Conservation (phyloP, 2,888 invertebrate species). For the Phasia obesa region DNA sequence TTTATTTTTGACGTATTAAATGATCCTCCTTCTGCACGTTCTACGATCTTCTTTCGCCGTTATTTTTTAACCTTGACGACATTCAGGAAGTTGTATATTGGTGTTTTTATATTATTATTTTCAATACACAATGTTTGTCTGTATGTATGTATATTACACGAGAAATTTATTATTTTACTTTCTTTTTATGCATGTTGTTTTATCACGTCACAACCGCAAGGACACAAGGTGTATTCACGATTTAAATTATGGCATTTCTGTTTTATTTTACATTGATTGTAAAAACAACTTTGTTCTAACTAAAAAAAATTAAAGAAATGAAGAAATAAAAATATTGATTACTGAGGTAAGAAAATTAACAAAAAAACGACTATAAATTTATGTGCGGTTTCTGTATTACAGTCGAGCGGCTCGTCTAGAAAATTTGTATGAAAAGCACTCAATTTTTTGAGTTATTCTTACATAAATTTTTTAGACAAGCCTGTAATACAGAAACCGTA, state of each 20-base stretch:
- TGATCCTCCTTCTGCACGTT: constrained; percentile 53
- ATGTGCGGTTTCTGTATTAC: too few species aligned
- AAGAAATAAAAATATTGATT: too few species aligned
- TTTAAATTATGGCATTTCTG: constrained; percentile 41
- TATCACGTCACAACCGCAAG: constrained; percentile 21
- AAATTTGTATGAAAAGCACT: too few species aligned
- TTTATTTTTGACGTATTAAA: constrained; percentile 30
- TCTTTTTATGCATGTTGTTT: background rate
- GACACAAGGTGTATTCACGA: constrained; percentile 58
- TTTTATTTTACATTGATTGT: too few species aligned
- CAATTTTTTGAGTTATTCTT: too few species aligned
- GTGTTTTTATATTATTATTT: constrained; percentile 13
- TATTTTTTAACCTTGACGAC: constrained; percentile 1
- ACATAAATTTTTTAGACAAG: too few species aligned
- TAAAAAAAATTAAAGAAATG: too few species aligned
- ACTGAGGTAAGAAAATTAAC: too few species aligned
- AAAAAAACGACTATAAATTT: too few species aligned
- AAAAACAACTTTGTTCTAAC: too few species aligned
- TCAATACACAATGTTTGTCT: background rate
- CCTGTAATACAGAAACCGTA: too few species aligned
- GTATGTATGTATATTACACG: background rate
- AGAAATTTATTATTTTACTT: background rate
- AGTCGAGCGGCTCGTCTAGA: too few species aligned
- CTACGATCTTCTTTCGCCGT: background rate
- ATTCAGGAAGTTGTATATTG: constrained; percentile 25